Conservation (phyloP, 1,140 invertebrate genomes). For the Battus philenor region DNA sequence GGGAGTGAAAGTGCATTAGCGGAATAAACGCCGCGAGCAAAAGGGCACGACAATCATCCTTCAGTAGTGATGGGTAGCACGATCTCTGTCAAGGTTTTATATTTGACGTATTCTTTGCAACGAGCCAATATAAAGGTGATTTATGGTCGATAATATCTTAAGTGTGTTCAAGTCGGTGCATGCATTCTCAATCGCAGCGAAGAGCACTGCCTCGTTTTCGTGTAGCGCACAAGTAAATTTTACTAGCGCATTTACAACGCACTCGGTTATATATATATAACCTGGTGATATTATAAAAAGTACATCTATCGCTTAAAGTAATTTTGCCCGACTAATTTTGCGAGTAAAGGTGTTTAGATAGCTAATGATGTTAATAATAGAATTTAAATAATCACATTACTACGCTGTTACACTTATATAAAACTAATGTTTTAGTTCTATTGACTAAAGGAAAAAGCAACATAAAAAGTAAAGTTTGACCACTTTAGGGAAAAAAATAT, state of each 20-base stretch:
- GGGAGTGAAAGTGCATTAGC: conserved; percentile 53
- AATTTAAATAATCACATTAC: too few species aligned
- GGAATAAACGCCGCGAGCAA: conserved; percentile 15
- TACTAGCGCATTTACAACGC: background rate
- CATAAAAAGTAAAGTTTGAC: too few species aligned
- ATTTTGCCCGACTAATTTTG: too few species aligned
- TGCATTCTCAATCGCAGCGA: background rate
- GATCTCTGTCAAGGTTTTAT: conserved; percentile 12
- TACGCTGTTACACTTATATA: too few species aligned
- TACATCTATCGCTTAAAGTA: too few species aligned
- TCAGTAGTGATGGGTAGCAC: conserved; percentile 16
- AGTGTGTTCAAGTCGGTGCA: background rate
- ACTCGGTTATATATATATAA: too few species aligned
- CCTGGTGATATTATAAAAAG: too few species aligned
- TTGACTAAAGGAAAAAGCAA: too few species aligned
- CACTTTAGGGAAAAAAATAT: too few species aligned
- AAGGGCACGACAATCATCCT: conserved; percentile 20
- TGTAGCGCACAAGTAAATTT: background rate
- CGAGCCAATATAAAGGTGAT: conserved; percentile 3
- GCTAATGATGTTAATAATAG: too few species aligned
- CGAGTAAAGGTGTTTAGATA: too few species aligned
- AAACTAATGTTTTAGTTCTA: too few species aligned
- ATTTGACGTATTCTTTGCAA: conserved; percentile 5
- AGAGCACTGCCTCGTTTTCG: background rate
- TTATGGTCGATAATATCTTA: conserved; percentile 5